phyloP scores from a whole-genome alignment of 2,888 invertebrate species.

The Margaritifera margaritifera region DNA sequence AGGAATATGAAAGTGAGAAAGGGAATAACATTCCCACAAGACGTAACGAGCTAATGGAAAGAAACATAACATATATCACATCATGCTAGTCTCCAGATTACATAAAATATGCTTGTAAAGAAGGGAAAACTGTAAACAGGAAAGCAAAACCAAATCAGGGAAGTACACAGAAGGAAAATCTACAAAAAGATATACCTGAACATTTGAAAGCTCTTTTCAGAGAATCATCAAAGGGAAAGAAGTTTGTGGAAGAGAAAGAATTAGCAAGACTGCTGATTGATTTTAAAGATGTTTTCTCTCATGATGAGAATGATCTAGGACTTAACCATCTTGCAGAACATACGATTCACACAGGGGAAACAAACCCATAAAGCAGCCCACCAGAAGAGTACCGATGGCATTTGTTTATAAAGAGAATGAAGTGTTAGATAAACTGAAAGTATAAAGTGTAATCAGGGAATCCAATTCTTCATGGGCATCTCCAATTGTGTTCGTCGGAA shows the following conservation, averaged over 20 bases:
- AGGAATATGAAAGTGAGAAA: no score
- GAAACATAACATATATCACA: no score
- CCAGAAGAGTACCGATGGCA: not conserved
- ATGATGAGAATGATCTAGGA: slow-evolving; percentile 2
- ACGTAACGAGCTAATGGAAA: no score
- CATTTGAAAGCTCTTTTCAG: not conserved
- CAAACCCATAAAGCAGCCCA: not conserved
- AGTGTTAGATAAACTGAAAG: not conserved
- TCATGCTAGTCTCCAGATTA: no score
- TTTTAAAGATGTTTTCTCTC: not conserved
- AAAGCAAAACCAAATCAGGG: no score
- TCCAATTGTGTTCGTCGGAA: slow-evolving; percentile 13
- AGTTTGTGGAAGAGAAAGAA: not conserved
- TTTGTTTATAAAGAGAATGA: not conserved
- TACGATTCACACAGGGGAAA: not conserved
- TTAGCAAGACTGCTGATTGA: not conserved
- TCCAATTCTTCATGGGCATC: slow-evolving; percentile 15
- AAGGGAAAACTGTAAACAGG: no score
- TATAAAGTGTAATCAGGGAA: slow-evolving; percentile 2
- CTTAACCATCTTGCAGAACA: not conserved
- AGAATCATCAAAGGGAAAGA: not conserved
- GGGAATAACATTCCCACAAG: no score
- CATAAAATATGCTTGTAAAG: no score
- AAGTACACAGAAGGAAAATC: no score
- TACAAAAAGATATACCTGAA: no score